phyloP scores from a whole-genome alignment of 2,113 vertebrate species.

The Grammomys surdaster region DNA sequence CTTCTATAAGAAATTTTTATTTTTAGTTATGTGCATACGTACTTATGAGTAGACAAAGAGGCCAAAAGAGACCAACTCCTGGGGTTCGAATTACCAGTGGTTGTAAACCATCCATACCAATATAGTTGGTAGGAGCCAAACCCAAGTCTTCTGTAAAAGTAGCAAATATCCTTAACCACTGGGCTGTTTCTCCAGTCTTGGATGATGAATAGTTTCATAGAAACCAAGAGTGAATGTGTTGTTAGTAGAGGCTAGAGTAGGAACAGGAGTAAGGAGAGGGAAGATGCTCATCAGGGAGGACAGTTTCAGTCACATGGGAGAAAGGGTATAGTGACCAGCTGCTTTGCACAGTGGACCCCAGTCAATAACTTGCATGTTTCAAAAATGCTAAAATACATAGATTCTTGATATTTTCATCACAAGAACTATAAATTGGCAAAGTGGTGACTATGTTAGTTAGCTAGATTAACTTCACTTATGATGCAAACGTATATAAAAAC shows the following conservation, averaged over 20 bases:
- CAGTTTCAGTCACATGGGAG: not conserved
- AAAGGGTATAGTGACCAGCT: not conserved
- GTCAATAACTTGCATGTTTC: not conserved
- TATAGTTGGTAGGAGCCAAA: not conserved
- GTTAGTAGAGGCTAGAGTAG: not conserved
- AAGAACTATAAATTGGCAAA: not conserved
- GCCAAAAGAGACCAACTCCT: not conserved
- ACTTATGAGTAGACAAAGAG: not conserved
- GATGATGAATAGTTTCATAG: not conserved
- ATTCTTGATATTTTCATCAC: not conserved
- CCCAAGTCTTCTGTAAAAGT: not conserved
- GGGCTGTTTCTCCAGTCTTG: not conserved
- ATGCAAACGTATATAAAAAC: not conserved
- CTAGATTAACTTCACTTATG: not conserved
- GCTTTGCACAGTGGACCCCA: not conserved
- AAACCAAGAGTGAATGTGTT: not conserved
- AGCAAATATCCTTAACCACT: not conserved
- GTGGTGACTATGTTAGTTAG: not conserved
- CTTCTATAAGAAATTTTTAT: not conserved
- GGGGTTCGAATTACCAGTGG: not conserved
- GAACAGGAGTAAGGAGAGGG: not conserved
- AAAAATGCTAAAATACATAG: not conserved
- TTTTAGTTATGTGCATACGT: not conserved
- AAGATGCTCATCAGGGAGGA: too few species aligned
- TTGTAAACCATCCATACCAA: not conserved